A percentile compares a stretch with the other conserved stretches of the same genome.
Evolutionary conservation across 2,113 vertebrate genomes (phyloP).

Genomic region (Semnornis frantzii): DNA sequence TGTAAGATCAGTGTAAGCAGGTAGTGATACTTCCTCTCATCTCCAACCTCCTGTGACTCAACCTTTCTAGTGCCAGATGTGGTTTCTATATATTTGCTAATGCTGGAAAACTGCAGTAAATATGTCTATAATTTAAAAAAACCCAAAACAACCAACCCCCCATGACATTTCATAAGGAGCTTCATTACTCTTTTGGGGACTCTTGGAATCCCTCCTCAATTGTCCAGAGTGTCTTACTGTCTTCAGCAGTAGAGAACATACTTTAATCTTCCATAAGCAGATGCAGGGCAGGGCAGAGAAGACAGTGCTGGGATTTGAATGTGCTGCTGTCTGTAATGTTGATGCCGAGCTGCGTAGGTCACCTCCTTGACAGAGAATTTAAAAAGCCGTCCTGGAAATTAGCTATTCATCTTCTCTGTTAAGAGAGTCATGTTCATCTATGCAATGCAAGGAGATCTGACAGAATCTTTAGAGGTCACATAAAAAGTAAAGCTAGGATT

Average conservation of each 20-base stretch:
- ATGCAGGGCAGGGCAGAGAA: not conserved
- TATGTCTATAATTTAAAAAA: not conserved
- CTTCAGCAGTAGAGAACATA: not conserved
- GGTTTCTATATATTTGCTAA: not conserved
- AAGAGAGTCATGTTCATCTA: not conserved
- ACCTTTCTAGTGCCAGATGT: not conserved
- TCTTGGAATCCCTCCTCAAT: not conserved
- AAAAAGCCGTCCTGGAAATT: not conserved
- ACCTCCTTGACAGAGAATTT: conserved; percentile 4
- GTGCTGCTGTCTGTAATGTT: not conserved
- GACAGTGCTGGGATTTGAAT: not conserved
- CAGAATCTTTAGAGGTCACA: not conserved
- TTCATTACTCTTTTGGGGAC: not conserved
- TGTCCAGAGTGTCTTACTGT: not conserved
- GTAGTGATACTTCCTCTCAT: not conserved
- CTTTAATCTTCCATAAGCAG: not conserved
- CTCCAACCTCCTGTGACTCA: not conserved
- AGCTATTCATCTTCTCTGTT: not conserved
- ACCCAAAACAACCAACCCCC: not conserved
- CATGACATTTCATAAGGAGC: not conserved
- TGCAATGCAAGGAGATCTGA: not conserved
- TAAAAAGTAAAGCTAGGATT: not conserved
- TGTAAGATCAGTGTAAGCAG: not conserved
- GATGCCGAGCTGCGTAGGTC: conserved; percentile 3
- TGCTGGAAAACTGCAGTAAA: not conserved